Base-by-base conservation (phyloP, 2,888 invertebrate species). In the Odontocolon sp. region DNA sequence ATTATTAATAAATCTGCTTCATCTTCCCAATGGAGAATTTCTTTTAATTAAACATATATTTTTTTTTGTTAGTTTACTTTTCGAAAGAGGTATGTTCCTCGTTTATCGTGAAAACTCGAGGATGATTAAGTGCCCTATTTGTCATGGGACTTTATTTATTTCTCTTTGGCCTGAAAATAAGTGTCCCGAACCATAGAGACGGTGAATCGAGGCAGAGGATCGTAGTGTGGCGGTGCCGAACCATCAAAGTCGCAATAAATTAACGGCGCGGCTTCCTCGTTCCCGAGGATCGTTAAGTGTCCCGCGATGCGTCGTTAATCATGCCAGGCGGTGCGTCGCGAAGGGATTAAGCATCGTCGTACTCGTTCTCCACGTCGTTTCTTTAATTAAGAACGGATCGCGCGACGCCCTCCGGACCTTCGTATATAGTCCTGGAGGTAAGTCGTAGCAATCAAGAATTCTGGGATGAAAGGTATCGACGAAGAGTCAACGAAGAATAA, bases 211-310 rank as follows among this genome's bases (percentile, higher is more conserved):
- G 66, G 52, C 59, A 74, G 59, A 57, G 54, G 31, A 8, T 47
- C 59, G 61, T 40, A 56, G 63, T 64, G 52, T 70, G 47, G 42
- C 40, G 67, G 81, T 83, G 84, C 78, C 83, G 84, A 85, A 83
- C 84, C 86, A 87, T 89, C 88, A 89, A 88, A 82, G 89, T 89
- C 88, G 83, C 85, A 85, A 76, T 81, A 83, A 87, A 89, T 89
- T 89, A 88, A 89, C 85, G 86, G 83, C 82, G 82, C 76, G 81
- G 88, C 89, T 89, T 87, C 89, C 87, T 89, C 87, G 85, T 87
- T 88, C 87, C 84, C 80, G 82, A 80, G 82, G 85, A 79, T 81
- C 80, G 81, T 84, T 82, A 80, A 77, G 68, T 72, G 74, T 67
- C 73, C 61, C 38, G 50, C 57, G 47, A 45, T 70, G 71, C 63